phyloP scores from a whole-genome alignment of 2,113 vertebrate genomes.

The Saimiri boliviensis region DNA sequence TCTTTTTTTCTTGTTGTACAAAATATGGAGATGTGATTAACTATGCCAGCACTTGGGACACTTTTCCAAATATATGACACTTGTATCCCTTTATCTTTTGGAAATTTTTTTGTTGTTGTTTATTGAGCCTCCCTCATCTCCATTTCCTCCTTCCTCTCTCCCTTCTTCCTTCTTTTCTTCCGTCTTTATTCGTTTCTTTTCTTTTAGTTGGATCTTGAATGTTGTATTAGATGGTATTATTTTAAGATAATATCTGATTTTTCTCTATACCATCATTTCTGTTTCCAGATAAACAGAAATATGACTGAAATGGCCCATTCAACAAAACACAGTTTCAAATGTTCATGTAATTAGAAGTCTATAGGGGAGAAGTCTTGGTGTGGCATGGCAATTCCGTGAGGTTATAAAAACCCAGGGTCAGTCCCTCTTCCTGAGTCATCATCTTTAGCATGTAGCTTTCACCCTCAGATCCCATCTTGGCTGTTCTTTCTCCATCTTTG shows the following conservation, averaged over 20 bases:
- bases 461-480: neutral
- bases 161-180: neutral
- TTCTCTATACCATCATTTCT: neutral
- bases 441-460: neutral
- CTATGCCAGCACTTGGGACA: neutral
- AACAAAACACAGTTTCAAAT: neutral
- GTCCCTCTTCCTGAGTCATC: neutral
- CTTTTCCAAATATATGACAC: neutral
- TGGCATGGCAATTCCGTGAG: neutral
- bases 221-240: neutral
- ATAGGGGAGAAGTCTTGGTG: neutral
- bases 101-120: neutral
- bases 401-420: neutral
- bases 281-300: neutral
- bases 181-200: neutral
- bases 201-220: neutral
- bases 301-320: neutral
- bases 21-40: neutral
- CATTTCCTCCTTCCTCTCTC: neutral
- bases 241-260: neutral
- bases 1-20: neutral
- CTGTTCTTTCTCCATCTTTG: neutral
- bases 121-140: neutral
- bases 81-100: neutral
- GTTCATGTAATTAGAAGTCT: neutral